Evolutionary conservation across 2,888 invertebrate species (phyloP), one percentile per base, ranked within the genome.

Genomic region (Tachystola acroxantha): DNA sequence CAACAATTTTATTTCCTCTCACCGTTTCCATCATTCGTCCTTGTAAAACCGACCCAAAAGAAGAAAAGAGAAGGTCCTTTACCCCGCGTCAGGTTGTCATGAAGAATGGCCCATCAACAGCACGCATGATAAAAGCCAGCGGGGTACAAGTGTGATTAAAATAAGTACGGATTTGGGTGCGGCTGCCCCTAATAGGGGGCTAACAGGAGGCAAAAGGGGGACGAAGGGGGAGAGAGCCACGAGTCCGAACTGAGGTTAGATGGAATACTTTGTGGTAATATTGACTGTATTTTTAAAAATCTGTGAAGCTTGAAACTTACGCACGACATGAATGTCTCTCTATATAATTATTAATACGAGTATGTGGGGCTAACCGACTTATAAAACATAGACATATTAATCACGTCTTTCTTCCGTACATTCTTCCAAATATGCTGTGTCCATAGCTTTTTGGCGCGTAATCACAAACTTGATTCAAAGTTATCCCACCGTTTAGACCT

Each of bases 131-230:
- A 74, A 70, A 71, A 70, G 69, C 66, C 71, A 68, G 70, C 67
- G 64, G 76, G 71, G 68, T 58, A 64, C 66, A 62, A 72, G 59
- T 58, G 78, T 78, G 81, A 81, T 81, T 81, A 81, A 81, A 80
- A 78, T 80, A 78, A 80, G 78, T 74, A 73, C 66, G 77, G 76
- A 78, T 79, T 79, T 77, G 72, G 79, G 78, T 61, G 78, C 70
- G 76, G 76, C 66, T 59, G 53, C 59, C 57, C 64, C 56, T 67
- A 68, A 70, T 66, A 14, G 39, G 37, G 42, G 32, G 24, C 11
- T 10, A 20, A 34, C 9, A 16, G 26, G 26, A n/a, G 25, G 10
- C 42, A 43, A 45, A 45, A 36, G 48, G 52, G 38, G 42, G 36
- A 40, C 22, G 7, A 13, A 24, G 11, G 62, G 68, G 57, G 54